Percentiles rank a stretch among this genome's conserved stretches.
Conservation (phyloP, 2,797 vertebrate genomes). For the Arctocebus calabarensis region DNA sequence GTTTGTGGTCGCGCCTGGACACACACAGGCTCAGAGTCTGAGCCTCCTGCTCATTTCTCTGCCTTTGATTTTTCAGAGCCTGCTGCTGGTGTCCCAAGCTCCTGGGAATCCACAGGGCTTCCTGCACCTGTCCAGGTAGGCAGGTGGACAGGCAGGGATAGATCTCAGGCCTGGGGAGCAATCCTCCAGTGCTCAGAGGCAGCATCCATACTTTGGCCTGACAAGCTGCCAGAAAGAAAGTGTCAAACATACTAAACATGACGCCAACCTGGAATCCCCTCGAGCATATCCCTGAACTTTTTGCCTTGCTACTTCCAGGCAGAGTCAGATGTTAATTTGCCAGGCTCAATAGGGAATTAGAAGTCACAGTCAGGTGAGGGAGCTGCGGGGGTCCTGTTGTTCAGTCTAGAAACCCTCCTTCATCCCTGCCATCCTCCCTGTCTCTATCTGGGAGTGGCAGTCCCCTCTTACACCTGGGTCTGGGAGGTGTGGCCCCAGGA, state of each 20-base stretch:
- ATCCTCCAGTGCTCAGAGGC: background rate
- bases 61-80: conserved; percentile 73
- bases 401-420: background rate
- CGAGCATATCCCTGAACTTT: background rate
- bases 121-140: conserved; percentile 68
- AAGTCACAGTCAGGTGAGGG: background rate
- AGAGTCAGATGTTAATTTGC: background rate
- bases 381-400: background rate
- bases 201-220: background rate
- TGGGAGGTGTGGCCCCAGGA: background rate
- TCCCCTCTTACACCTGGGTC: background rate
- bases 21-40: background rate
- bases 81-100: background rate
- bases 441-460: background rate
- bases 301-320: background rate
- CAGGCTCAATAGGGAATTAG: background rate
- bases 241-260: no score
- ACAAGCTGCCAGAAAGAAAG: background rate
- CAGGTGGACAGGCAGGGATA: background rate
- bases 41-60: background rate
- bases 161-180: background rate
- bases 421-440: background rate
- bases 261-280: fast-evolving
- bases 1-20: background rate
- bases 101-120: conserved; percentile 48